Conservation (phyloP, 1,140 invertebrate species). For the Sitodiplosis mosellana region DNA sequence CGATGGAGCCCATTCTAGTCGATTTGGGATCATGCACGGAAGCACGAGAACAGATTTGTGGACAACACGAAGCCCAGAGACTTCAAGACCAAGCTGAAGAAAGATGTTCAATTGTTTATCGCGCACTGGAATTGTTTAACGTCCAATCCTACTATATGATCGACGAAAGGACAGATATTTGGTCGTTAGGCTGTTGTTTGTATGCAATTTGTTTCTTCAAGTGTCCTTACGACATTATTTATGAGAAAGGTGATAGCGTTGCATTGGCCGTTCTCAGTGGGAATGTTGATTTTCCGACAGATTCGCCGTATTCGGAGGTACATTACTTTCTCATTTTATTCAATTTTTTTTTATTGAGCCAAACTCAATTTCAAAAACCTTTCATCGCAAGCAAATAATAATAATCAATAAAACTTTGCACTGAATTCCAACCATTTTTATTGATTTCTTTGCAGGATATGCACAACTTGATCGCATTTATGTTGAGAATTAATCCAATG, state of each 20-base stretch:
- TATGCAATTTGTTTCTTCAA: conserved; percentile 74
- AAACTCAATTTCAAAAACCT: too few relatives aligned
- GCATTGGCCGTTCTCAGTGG: conserved; percentile 69
- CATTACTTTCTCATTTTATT: conserved; percentile 4
- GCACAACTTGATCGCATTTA: conserved; percentile 46
- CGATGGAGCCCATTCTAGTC: conserved; percentile 57
- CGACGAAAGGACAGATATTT: conserved; percentile 74
- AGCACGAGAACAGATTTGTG: conserved; percentile 55
- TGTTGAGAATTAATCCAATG: conserved; percentile 54
- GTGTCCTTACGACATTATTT: conserved; percentile 69
- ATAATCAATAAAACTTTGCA: too few relatives aligned
- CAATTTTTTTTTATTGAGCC: too few relatives aligned
- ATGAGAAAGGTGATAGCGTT: conserved; percentile 73
- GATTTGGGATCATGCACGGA: conserved; percentile 65
- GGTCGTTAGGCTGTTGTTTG: conserved; percentile 72
- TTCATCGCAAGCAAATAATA: too few relatives aligned
- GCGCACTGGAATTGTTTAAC: conserved; percentile 74
- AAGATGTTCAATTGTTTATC: conserved; percentile 70
- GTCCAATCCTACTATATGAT: conserved; percentile 63
- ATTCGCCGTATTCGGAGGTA: conserved; percentile 44
- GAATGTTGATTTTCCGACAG: conserved; percentile 51
- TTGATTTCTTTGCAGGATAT: conserved; percentile 34
- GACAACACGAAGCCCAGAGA: conserved; percentile 46
- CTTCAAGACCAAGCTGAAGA: conserved; percentile 69
- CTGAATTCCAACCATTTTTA: too few relatives aligned